A percentile compares a stretch with the other conserved stretches of the same genome.
phyloP scores from a whole-genome alignment of 1,140 invertebrate species.

The Bombus waltoni region DNA sequence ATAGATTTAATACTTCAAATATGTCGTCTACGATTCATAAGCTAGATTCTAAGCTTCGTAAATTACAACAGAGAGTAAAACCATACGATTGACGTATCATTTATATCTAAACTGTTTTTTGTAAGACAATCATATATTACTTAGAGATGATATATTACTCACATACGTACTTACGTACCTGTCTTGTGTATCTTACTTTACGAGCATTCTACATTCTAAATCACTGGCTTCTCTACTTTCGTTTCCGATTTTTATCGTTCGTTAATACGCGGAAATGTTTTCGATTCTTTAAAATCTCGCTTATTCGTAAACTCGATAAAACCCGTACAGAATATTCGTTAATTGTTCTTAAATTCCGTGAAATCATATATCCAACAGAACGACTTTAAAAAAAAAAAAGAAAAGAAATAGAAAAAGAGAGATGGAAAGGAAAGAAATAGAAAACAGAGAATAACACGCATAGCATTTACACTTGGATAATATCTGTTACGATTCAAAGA shows the following conservation, averaged over 20 bases:
- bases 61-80: not conserved
- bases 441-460: not conserved
- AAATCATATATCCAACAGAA: not conserved
- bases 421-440: not conserved
- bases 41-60: not conserved
- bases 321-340: not conserved
- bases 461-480: not conserved
- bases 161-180: not conserved
- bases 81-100: not conserved
- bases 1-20: not conserved
- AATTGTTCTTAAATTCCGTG: not conserved
- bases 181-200: not conserved
- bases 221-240: slow-evolving; percentile 16
- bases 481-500: not conserved
- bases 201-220: slow-evolving; percentile 11
- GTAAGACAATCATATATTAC: not conserved
- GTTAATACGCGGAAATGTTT: not conserved
- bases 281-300: not conserved
- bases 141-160: not conserved
- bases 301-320: not conserved
- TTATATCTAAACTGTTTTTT: not conserved
- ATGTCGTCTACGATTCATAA: too few species aligned
- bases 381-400: not conserved
- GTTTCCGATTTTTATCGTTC: slow-evolving; percentile 25
- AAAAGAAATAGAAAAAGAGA: not conserved